Evolutionary conservation across 2,797 vertebrate genomes (phyloP), one percentile per base, ranked within the genome.

Genomic region (Poecile montanus): DNA sequence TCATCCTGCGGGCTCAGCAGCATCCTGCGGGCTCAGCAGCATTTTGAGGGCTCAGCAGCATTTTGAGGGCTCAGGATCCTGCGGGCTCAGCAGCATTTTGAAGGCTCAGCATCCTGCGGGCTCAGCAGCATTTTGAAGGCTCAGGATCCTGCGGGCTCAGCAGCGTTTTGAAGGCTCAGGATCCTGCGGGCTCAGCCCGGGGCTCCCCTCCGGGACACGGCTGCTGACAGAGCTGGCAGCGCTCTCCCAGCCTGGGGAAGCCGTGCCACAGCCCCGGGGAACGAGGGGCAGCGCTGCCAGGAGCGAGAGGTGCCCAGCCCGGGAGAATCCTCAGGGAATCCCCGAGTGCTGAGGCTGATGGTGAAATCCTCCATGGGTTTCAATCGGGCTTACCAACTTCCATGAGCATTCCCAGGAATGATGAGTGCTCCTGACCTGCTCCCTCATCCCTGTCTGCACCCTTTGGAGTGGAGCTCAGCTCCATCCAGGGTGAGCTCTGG

Each of bases 251-350:
- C 17, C 44, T 29, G 71, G 38, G 36, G 45, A 51, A 70, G 44
- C 34, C 30, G 13, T 2, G 15, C 38, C 18, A 25, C 9, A 50
- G 23, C 29, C 36, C 14, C 3, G 4, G 72, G 62, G 70, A 75
- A n/a, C 53, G 22, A 1, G 60, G 30, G 16, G 7, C 62, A 15
- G 65, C 0, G 19, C 51, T 7, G 1, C 34, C 47, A 7, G 51
- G 8, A 56, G 47, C 7, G 8, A 7, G 11, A 15, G 38, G 12
- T 3, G 50, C 25, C 36, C 29, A 29, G 29, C 44, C 51, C 29
- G 1, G 38, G 34, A 8, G 38, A 48, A 36, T 13, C 50, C 54
- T 0, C 10, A 27, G 51, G 75, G 61, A 91, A 81, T 56, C 30
- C 42, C 74, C 14, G 17, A 20, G 16, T 29, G 44, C 67, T 16